phyloP scores from a whole-genome alignment of 2,797 vertebrate species.

The Champsocephalus gunnari region DNA sequence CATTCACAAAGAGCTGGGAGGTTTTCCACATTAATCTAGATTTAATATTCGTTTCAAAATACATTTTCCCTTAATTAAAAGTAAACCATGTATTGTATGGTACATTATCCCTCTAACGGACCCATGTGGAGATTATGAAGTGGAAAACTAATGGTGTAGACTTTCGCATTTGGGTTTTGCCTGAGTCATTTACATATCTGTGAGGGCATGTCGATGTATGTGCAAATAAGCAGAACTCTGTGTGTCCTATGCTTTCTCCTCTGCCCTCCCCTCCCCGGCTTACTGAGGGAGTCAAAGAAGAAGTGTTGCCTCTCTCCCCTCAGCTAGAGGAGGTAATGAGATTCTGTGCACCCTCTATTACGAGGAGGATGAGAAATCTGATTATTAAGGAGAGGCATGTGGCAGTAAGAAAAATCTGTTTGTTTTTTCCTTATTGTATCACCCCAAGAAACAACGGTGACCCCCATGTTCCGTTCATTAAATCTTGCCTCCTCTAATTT shows the following conservation, averaged over 20 bases:
- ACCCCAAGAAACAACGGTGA: constrained; percentile 97
- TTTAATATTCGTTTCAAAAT: constrained; percentile 98
- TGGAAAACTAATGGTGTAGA: constrained; percentile 99
- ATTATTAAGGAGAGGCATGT: constrained; percentile 98
- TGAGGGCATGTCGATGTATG: constrained; percentile 91
- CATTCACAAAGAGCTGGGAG: constrained; percentile 84
- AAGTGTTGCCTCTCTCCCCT: constrained; percentile 88
- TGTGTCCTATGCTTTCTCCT: constrained; percentile 79
- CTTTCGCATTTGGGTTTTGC: constrained; percentile 97
- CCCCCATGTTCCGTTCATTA: constrained; percentile 94
- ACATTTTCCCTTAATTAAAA: constrained; percentile 99
- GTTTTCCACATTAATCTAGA: constrained; percentile 95
- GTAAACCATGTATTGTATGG: constrained; percentile 99
- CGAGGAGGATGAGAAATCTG: constrained; percentile 95
- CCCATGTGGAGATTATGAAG: constrained; percentile 99
- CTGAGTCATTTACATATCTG: constrained; percentile 96
- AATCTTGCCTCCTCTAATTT: constrained; percentile 94
- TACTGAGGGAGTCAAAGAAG: constrained; percentile 87
- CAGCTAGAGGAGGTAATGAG: constrained; percentile 98
- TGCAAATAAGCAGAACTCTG: constrained; percentile 96
- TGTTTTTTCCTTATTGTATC: constrained; percentile 91
- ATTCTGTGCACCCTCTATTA: constrained; percentile 92
- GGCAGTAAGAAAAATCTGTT: constrained; percentile 99
- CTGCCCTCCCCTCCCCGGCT: constrained; percentile 76
- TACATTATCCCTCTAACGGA: constrained; percentile 99